A percentile compares a stretch with the other conserved stretches of the same genome.
These are phyloP conservation scores for Pachydiplax longipennis DNA, from an alignment of 2,888 invertebrate species.

Conservation along the genomic window DNA sequence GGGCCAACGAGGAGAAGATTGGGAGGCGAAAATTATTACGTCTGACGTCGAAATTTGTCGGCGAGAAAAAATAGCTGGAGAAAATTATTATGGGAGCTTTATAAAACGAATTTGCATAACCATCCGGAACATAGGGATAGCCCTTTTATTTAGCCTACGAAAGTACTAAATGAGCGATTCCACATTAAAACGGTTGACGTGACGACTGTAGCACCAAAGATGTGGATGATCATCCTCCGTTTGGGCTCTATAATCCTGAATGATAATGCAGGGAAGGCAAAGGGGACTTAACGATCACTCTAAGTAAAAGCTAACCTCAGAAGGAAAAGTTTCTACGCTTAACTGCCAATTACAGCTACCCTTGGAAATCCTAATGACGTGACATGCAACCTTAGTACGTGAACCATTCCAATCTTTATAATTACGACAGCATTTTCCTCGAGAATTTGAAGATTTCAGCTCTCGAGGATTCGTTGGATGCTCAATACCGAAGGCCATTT, in stretches of 20 bases:
- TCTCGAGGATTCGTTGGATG: too few species aligned
- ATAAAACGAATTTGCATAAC: not conserved
- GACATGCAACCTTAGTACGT: not conserved
- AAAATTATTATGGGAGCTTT: not conserved
- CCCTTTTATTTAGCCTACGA: not conserved
- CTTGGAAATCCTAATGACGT: not conserved
- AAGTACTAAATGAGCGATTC: not conserved
- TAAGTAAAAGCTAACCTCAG: not conserved
- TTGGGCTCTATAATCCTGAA: not conserved
- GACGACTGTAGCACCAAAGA: not conserved
- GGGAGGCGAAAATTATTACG: not conserved
- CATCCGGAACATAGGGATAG: not conserved
- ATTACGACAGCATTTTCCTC: too few species aligned
- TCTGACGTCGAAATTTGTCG: not conserved
- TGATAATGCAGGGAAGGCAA: not conserved
- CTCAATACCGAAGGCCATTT: too few species aligned
- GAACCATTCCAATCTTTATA: not conserved
- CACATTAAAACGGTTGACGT: not conserved
- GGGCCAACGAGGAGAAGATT: too few species aligned
- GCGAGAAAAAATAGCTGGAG: not conserved
- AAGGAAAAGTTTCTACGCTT: not conserved
- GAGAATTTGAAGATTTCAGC: too few species aligned
- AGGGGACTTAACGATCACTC: not conserved
- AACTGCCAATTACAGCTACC: not conserved
- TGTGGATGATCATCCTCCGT: not conserved